Evolutionary conservation across 2,113 vertebrate species (phyloP), one percentile per base, ranked within the genome.

Genomic region (Geococcyx californianus): DNA sequence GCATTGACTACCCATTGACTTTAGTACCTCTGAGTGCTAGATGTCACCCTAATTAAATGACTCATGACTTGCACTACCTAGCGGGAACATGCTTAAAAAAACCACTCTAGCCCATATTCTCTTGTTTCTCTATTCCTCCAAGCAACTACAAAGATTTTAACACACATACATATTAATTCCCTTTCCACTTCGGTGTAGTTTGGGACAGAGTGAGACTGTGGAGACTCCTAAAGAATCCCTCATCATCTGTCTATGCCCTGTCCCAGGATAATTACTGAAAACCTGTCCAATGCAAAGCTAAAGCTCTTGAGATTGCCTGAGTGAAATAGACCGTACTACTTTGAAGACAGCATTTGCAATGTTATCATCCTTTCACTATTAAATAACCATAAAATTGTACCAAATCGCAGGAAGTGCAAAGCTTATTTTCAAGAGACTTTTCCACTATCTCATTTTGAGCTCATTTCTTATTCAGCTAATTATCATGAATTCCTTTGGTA

Each of bases 391-490:
- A 75, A 70, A 63, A 64, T 36, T 67, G 20, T 70, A 58, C 13
- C 86, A 90, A 88, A 85, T 74, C 38, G 62, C 10, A 44, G 6
- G 47, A 96, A 87, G 16, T 34, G 60, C 76, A 59, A 79, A 73
- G 16, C 3, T 88, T 76, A 47, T 38, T 73, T 96, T 84, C 29
- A 76, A 69, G 40, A 88, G 18, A 56, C 17, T 91, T 91, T 7
- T 67, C 49, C 51, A 75, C 8, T 81, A 6, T 92, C 51, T 84
- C 34, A n/a, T 87, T 91, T 89, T 95, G 13, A 90, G 19, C 17
- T 96, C 24, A 90, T 97, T 96, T 98, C 45, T 77, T 95, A 94
- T 96, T 96, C 60, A 67, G 45, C 49, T 90, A 89, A 96, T 94
- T 94, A 91, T 59, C 60, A 87, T 85, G 1, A 87, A 88, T 91